Base-by-base conservation (phyloP, 2,113 vertebrate species). In the Speoplatyrhinus poulsoni region DNA sequence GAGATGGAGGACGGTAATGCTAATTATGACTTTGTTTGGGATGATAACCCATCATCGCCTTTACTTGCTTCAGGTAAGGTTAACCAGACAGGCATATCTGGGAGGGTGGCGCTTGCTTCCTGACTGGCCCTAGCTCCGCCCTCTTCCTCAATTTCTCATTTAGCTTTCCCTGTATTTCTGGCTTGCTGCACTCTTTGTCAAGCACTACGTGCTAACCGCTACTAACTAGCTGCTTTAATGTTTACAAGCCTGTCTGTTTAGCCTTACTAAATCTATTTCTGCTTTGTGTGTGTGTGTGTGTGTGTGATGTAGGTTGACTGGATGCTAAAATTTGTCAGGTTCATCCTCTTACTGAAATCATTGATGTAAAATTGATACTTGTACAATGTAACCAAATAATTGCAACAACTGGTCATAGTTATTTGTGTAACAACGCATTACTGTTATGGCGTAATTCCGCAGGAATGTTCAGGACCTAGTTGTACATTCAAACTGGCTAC, bases 1-100 rank as follows among this genome's bases (percentile, higher is more conserved):
- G 97, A 99, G 86, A 90, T 98, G 91, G 95, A 98, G 89, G 96
- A 96, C 59, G 96, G 97, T 99, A 98, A 98, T 95, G 89, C 89
- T 89, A 91, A 41, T 94, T 94, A 91, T 93, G 90, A 89, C 77
- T 79, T 84, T 95, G 82, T 85, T 82, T 90, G 87, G 90, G 94
- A 96, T 85, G 96, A 97, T 77, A 94, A 98, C 82, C 94, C 94
- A 60, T 94, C 94, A 69, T 77, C 93, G 82, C 95, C 96, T 73
- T 92, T 97, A 65, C 88, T 98, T 59, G 73, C 88, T 67, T 63
- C 83, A 98, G 96, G 97, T 98, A 95, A 98, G 95, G 95, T 92
- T 98, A 95, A 97, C 93, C 95, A 97, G 96, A 96, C 97, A 96
- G 95, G 9, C 56, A n/a, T 12, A 32, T 12, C 4, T 9, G 55